Percentiles rank a stretch among this genome's conserved stretches.
These are phyloP conservation scores for Protodeltote pygarga DNA, from an alignment of 2,888 invertebrate species.

Conservation along the genomic window DNA sequence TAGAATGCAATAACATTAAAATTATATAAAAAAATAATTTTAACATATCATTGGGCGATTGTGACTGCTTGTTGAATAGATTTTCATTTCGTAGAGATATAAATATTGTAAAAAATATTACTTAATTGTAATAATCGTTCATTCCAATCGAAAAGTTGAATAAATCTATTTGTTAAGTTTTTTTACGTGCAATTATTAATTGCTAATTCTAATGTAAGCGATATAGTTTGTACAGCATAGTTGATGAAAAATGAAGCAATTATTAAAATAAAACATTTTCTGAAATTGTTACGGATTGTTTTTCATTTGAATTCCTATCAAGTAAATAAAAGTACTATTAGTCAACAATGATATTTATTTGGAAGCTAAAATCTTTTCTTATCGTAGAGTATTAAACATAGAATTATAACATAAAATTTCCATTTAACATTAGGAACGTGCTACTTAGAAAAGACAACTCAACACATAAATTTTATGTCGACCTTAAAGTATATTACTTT, in stretches of 20 bases:
- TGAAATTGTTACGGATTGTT: constrained; percentile 72
- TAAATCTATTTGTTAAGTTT: constrained; percentile 87
- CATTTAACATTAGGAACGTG: constrained; percentile 69
- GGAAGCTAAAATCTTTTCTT: constrained; percentile 74
- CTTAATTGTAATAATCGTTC: constrained; percentile 84
- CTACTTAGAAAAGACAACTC: constrained; percentile 54
- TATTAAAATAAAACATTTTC: constrained; percentile 86
- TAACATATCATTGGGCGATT: constrained; percentile 88
- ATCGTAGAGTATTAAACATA: constrained; percentile 68
- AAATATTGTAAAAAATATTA: constrained; percentile 84
- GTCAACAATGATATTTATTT: constrained; percentile 86
- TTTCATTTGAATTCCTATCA: constrained; percentile 22
- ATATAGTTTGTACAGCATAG: constrained; percentile 87
- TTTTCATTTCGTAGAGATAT: constrained; percentile 83
- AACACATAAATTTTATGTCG: constrained; percentile 50
- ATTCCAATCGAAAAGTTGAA: constrained; percentile 87
- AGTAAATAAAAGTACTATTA: constrained; percentile 49
- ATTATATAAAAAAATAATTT: constrained; percentile 73
- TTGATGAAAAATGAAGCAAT: constrained; percentile 84
- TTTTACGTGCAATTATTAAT: constrained; percentile 88
- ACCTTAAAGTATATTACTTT: constrained; percentile 39
- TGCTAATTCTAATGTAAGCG: constrained; percentile 87
- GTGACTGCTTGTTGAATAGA: constrained; percentile 86
- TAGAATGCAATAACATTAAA: constrained; percentile 81
- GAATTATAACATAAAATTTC: constrained; percentile 73